Evolutionary conservation across 1,140 invertebrate genomes (phyloP).

Genomic region (Lepidurus couesii): DNA sequence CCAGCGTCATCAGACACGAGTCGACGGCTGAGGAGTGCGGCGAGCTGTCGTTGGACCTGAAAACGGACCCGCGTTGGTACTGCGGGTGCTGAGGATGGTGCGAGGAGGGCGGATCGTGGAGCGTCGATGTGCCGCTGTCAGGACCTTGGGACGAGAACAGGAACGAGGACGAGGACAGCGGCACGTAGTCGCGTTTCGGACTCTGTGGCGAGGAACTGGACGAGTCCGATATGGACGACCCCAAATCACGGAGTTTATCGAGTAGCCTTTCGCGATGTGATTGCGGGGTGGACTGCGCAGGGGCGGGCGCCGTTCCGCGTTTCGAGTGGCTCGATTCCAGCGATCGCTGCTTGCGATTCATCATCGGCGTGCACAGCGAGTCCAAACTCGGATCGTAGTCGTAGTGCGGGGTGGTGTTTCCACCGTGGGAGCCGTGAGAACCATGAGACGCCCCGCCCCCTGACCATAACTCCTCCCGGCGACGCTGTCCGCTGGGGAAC

Average conservation of each 20-base stretch:
- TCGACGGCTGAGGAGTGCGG: conserved; percentile 40
- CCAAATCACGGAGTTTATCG: conserved; percentile 24
- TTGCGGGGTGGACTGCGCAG: conserved; percentile 7
- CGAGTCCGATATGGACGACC: conserved; percentile 22
- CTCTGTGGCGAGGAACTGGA: conserved; percentile 22
- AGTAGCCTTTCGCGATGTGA: conserved; percentile 12
- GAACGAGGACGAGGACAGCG: conserved; percentile 37
- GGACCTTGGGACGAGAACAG: conserved; percentile 38
- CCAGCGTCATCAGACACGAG: conserved; percentile 40
- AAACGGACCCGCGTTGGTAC: conserved; percentile 8
- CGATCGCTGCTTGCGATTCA: conserved; percentile 40
- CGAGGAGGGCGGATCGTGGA: not conserved
- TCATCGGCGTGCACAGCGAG: conserved; percentile 41
- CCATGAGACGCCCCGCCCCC: conserved; percentile 36
- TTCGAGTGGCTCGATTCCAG: conserved; percentile 37
- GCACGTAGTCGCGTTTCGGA: conserved; percentile 5
- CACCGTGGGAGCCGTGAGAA: conserved; percentile 44
- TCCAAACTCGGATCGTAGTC: conserved; percentile 35
- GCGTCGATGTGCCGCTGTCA: conserved; percentile 33
- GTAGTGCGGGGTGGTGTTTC: conserved; percentile 37
- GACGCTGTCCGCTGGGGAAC: conserved; percentile 42
- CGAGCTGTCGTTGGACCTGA: conserved; percentile 38
- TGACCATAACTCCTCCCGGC: conserved; percentile 40
- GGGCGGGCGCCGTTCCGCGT: conserved; percentile 13
- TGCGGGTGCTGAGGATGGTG: not conserved